Conservation (phyloP, 2,797 vertebrate genomes). For the Pachyuromys duprasi region DNA sequence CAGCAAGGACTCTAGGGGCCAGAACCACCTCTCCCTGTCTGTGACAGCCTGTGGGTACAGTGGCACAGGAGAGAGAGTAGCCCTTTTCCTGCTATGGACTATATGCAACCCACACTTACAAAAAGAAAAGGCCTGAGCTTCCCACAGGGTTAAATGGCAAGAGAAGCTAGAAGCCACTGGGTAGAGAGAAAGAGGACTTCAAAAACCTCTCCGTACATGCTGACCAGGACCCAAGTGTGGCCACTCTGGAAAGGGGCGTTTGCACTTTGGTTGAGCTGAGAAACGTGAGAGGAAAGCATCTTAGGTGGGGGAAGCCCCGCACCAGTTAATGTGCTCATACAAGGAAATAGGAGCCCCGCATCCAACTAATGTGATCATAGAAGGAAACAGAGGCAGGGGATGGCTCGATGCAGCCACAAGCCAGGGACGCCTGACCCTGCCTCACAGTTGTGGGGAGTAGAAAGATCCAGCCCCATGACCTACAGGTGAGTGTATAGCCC, state of each 20-base stretch:
- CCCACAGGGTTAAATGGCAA: not conserved
- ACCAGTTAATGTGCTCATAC: not conserved
- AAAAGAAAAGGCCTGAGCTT: not conserved
- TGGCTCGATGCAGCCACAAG: not conserved
- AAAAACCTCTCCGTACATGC: not conserved
- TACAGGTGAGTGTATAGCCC: not conserved
- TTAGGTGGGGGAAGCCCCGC: not conserved
- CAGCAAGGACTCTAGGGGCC: too few species aligned
- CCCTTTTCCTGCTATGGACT: not conserved
- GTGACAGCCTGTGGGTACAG: not conserved
- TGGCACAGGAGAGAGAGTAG: too few species aligned
- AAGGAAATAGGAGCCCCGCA: not conserved
- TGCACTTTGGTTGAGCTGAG: not conserved
- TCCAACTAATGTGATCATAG: not conserved
- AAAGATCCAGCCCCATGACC: not conserved
- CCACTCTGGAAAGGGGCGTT: not conserved
- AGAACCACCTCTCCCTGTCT: not conserved
- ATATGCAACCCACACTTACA: too few species aligned
- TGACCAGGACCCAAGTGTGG: not conserved
- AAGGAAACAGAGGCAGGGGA: not conserved
- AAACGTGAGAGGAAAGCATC: not conserved
- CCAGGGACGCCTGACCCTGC: not conserved
- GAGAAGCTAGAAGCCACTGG: not conserved
- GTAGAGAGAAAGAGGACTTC: not conserved
- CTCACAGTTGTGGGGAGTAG: not conserved